Percentiles rank a stretch among this genome's conserved stretches.
These are phyloP conservation scores for Pygocentrus nattereri DNA, from an alignment of 2,797 vertebrate genomes.

Conservation along the genomic window DNA sequence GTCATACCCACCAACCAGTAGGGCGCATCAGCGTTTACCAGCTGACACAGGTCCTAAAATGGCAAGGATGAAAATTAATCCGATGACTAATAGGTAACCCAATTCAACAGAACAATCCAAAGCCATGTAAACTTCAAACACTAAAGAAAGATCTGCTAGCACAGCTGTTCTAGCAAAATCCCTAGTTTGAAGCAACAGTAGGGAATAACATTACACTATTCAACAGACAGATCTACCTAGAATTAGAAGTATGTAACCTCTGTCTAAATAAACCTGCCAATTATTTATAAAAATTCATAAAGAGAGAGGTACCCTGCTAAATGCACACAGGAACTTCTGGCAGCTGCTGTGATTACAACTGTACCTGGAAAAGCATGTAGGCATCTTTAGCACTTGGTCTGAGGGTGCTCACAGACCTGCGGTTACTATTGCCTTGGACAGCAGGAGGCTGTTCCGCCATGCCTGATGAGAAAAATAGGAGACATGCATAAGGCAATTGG, in stretches of 20 bases:
- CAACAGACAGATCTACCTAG: neutral
- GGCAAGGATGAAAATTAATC: neutral
- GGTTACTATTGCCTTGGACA: slow-evolving; percentile 93
- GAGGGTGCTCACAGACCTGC: slow-evolving; percentile 92
- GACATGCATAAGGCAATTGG: neutral
- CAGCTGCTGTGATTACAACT: neutral
- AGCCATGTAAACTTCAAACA: neutral
- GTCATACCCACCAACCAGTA: slow-evolving; percentile 99
- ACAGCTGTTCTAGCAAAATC: neutral
- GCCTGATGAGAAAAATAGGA: slow-evolving; percentile 71
- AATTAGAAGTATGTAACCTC: neutral
- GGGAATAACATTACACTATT: neutral
- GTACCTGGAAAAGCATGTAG: slow-evolving; percentile 99
- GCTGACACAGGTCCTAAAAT: slow-evolving; percentile 93
- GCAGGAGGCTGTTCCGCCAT: slow-evolving; percentile 83
- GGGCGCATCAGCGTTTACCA: slow-evolving; percentile 98
- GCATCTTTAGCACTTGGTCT: slow-evolving; percentile 98
- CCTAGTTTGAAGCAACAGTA: neutral
- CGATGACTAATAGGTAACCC: neutral
- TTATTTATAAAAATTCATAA: neutral
- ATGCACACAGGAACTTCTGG: neutral
- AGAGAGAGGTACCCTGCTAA: neutral
- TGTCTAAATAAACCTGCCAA: neutral
- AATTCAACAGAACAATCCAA: neutral
- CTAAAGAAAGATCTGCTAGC: neutral